Percentiles rank a stretch among this genome's conserved stretches.
Conservation (phyloP, 2,797 vertebrate species). For the Sardinella longiceps region DNA sequence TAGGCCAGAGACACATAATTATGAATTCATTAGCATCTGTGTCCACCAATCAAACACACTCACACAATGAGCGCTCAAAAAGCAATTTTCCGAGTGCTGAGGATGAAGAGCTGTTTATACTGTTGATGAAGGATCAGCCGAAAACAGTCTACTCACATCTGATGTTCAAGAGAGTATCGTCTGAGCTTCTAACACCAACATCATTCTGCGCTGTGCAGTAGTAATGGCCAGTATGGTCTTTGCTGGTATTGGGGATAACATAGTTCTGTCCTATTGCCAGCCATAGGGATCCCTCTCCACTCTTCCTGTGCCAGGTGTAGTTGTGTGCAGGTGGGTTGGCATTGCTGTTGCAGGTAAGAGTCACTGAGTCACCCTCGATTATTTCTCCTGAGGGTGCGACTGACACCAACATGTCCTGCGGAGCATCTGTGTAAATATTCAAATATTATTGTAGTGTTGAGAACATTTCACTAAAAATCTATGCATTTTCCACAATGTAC, state of each 20-base stretch:
- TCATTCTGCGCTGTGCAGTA: neutral
- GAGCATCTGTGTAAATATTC: neutral
- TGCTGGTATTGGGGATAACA: neutral
- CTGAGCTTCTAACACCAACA: neutral
- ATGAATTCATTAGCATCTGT: too few relatives aligned
- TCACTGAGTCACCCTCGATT: neutral
- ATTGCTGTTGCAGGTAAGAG: conserved; percentile 27
- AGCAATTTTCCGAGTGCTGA: too few relatives aligned
- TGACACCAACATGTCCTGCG: neutral
- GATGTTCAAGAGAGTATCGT: neutral
- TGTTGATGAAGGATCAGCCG: too few relatives aligned
- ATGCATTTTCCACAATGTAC: neutral
- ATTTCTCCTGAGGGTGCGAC: neutral
- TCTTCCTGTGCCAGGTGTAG: conserved; percentile 29
- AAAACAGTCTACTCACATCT: neutral
- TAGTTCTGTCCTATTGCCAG: neutral
- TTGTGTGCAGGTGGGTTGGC: conserved; percentile 16
- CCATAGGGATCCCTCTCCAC: neutral
- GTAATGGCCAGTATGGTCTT: neutral
- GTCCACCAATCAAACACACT: too few relatives aligned
- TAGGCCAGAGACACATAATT: too few relatives aligned
- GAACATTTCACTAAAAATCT: neutral
- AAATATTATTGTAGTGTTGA: neutral
- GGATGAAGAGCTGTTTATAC: too few relatives aligned
- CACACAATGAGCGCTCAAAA: too few relatives aligned